A percentile compares a stretch with the other conserved stretches of the same genome.
These are phyloP conservation scores for Andrena trimmerana DNA, from an alignment of 2,888 invertebrate genomes.

Conservation along the genomic window DNA sequence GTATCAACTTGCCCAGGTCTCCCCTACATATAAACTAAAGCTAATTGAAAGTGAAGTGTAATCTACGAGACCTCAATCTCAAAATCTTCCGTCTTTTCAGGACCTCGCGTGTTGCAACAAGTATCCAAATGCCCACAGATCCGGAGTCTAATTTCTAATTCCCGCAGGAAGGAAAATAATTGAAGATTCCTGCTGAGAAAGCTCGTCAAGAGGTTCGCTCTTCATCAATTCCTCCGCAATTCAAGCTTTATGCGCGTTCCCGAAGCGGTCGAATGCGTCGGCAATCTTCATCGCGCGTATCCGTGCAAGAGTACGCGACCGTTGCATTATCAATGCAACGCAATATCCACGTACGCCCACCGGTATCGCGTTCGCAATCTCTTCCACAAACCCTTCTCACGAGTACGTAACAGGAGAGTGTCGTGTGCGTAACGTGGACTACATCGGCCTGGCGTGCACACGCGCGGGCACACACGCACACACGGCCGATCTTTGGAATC, in stretches of 20 bases:
- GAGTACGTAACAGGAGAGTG: conserved; percentile 24
- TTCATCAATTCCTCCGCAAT: conserved; percentile 23
- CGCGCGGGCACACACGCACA: not conserved
- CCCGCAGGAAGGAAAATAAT: no score
- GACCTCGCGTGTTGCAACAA: no score
- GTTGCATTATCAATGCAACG: conserved; percentile 53
- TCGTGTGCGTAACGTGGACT: conserved; percentile 8
- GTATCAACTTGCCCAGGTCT: no score
- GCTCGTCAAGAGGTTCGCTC: not conserved
- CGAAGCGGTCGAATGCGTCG: conserved; percentile 41
- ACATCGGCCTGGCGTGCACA: not conserved
- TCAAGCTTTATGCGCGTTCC: not conserved
- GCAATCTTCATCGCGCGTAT: conserved; percentile 46
- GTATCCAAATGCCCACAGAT: no score
- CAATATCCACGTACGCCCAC: conserved; percentile 49
- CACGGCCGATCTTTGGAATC: conserved; percentile 57
- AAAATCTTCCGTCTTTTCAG: no score
- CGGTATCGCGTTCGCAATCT: conserved; percentile 53
- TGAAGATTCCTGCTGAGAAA: not conserved
- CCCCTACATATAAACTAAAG: no score
- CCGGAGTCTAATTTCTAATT: no score
- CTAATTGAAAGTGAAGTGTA: no score
- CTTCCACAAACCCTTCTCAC: conserved; percentile 57
- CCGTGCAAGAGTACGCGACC: conserved; percentile 25
- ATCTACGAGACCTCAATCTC: no score